Evolutionary conservation across 2,113 vertebrate genomes (phyloP).

Genomic region (Nansenia antarctica): DNA sequence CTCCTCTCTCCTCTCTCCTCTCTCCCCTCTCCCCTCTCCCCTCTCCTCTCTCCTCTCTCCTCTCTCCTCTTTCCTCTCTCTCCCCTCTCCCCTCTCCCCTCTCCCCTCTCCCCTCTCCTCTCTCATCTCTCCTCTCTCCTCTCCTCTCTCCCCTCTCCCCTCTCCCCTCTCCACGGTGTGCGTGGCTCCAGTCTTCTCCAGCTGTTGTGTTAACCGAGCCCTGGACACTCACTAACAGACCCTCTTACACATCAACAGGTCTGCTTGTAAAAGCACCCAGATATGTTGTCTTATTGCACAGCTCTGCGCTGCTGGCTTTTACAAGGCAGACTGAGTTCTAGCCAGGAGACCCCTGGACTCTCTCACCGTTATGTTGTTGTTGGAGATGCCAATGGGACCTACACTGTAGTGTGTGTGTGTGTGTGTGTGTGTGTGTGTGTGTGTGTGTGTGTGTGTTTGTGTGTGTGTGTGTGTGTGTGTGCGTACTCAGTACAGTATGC

Average conservation of each 20-base stretch:
- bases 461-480: slow-evolving; percentile 21
- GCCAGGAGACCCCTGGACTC: neutral
- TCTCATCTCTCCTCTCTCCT: too few species aligned
- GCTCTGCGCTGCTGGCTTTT: neutral
- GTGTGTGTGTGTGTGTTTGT: neutral
- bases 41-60: neutral
- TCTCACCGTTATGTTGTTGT: neutral
- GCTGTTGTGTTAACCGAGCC: neutral
- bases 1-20: too few species aligned
- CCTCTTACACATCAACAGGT: too few species aligned
- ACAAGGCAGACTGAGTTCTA: neutral
- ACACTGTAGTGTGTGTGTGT: neutral
- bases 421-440: neutral
- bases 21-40: too few species aligned
- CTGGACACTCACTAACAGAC: slow-evolving; percentile 21
- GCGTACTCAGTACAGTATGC: too few species aligned
- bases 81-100: too few species aligned
- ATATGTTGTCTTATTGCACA: neutral
- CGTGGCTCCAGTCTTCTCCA: slow-evolving; percentile 22
- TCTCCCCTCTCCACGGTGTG: neutral
- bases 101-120: too few species aligned
- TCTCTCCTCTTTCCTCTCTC: neutral
- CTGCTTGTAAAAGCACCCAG: neutral
- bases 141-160: neutral
- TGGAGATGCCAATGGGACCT: neutral